phyloP scores from a whole-genome alignment of 2,888 invertebrate genomes.

The Heteromyza rotundicornis region DNA sequence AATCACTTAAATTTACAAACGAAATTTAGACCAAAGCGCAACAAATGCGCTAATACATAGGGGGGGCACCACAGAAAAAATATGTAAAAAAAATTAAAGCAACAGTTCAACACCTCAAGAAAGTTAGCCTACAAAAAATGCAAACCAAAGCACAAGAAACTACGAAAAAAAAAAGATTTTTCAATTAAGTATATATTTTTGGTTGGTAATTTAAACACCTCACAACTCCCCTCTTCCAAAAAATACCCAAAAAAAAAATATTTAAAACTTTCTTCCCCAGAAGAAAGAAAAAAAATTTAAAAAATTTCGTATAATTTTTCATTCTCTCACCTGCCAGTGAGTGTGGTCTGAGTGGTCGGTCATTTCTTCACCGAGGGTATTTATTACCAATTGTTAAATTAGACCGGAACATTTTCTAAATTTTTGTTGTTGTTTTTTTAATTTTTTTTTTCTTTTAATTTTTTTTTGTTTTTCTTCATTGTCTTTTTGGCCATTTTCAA shows the following conservation, averaged over 20 bases:
- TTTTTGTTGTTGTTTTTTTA: neutral
- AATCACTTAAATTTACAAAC: neutral
- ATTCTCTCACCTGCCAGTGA: conserved; percentile 19
- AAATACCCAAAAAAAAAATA: too few relatives aligned
- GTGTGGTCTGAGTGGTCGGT: neutral
- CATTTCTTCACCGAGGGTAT: conserved; percentile 22
- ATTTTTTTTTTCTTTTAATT: neutral
- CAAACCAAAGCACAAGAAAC: too few relatives aligned
- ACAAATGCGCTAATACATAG: neutral
- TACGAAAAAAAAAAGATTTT: too few relatives aligned
- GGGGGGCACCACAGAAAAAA: too few relatives aligned
- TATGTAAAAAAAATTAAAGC: too few relatives aligned
- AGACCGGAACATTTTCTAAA: conserved; percentile 53
- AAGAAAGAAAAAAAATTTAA: conserved; percentile 21
- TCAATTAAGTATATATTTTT: too few relatives aligned
- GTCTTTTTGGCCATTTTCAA: neutral
- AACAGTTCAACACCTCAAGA: too few relatives aligned
- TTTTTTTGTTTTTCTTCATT: conserved; percentile 29
- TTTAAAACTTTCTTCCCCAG: neutral
- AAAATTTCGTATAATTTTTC: conserved; percentile 20
- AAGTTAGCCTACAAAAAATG: too few relatives aligned
- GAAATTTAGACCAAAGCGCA: neutral
- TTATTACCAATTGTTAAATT: conserved; percentile 59
- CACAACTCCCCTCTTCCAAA: too few relatives aligned
- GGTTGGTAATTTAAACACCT: too few relatives aligned